These are phyloP conservation scores for Gymnopithys bicolor DNA, from an alignment of 2,797 vertebrate species.

Conservation along the genomic window DNA sequence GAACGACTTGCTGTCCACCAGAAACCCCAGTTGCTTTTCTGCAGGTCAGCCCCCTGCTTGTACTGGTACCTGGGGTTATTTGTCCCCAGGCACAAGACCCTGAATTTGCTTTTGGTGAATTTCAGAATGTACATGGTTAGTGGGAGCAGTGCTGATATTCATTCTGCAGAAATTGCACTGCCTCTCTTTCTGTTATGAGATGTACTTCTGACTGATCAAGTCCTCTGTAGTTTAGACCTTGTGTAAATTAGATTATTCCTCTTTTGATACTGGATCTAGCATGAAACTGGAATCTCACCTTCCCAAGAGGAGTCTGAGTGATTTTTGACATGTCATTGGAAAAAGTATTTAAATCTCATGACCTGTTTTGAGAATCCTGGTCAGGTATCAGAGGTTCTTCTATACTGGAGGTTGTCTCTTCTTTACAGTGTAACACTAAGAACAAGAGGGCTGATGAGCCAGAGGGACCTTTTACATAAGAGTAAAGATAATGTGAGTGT, in stretches of 20 bases:
- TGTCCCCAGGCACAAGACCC: not conserved
- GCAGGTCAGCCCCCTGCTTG: not conserved
- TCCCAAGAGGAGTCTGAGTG: not conserved
- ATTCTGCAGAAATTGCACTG: not conserved
- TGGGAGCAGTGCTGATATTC: not conserved
- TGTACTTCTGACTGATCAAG: not conserved
- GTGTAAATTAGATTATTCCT: not conserved
- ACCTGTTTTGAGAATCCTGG: not conserved
- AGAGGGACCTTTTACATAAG: not conserved
- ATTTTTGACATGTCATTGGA: not conserved
- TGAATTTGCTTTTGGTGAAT: not conserved
- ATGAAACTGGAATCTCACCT: not conserved
- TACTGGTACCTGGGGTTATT: not conserved
- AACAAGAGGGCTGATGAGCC: not conserved
- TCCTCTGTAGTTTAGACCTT: not conserved
- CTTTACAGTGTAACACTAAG: not conserved
- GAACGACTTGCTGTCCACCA: not conserved
- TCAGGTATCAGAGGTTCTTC: not conserved
- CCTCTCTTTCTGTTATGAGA: not conserved
- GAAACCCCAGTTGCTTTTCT: not conserved
- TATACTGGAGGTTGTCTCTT: not conserved
- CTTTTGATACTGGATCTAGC: not conserved
- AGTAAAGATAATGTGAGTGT: fast-evolving
- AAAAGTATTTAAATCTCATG: not conserved
- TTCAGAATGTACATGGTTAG: not conserved